Percentiles rank a stretch among this genome's conserved stretches.
phyloP scores from a whole-genome alignment of 2,888 invertebrate species.

The Miltochrista miniata region DNA sequence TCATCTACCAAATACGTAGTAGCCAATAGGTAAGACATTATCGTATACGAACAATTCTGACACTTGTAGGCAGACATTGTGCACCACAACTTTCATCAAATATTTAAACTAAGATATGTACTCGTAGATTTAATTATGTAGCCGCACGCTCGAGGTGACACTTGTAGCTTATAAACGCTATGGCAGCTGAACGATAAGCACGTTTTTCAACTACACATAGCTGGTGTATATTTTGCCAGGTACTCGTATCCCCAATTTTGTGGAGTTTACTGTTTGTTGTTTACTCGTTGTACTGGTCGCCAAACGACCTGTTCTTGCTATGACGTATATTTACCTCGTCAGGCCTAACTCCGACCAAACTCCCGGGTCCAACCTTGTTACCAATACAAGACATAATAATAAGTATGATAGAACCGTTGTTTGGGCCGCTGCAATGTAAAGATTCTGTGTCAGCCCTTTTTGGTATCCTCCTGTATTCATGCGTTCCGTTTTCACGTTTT shows the following conservation, averaged over 20 bases:
- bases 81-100: constrained; percentile 3
- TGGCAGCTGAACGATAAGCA: too few species aligned
- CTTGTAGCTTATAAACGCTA: too few species aligned
- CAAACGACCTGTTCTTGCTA: not conserved
- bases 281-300: too few species aligned
- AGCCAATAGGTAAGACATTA: constrained; percentile 27
- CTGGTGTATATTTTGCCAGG: not conserved
- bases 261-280: too few species aligned
- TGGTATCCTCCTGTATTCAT: too few species aligned
- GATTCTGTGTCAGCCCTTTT: too few species aligned
- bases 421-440: not conserved
- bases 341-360: constrained; percentile 19
- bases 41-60: constrained; percentile 32
- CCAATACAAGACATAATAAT: not conserved
- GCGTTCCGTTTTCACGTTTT: too few species aligned
- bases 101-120: too few species aligned
- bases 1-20: constrained; percentile 31
- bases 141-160: too few species aligned
- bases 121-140: too few species aligned
- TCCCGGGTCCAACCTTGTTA: constrained; percentile 34
- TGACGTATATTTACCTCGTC: not conserved
- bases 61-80: constrained; percentile 4
- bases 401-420: not conserved
- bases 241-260: too few species aligned
- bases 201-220: too few species aligned